phyloP scores from a whole-genome alignment of 2,888 invertebrate species.

The Acrobasis repandana region DNA sequence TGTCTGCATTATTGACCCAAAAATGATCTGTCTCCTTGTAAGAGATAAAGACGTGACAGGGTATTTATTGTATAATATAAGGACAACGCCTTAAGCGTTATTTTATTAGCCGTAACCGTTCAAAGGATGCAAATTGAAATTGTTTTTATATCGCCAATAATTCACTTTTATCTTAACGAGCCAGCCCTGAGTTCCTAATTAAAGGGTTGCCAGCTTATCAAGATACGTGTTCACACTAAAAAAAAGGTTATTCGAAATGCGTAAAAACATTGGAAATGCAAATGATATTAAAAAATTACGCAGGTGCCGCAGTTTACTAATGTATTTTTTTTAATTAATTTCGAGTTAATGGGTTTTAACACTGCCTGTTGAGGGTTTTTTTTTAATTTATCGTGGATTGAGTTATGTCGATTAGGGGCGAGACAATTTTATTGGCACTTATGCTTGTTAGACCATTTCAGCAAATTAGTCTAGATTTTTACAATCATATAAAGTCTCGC shows the following conservation, averaged over 20 bases:
- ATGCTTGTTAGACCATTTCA: not conserved
- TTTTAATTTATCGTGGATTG: slow-evolving; percentile 12
- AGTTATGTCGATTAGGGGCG: not conserved
- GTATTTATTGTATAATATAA: too few species aligned
- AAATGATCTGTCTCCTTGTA: too few species aligned
- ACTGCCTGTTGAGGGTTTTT: slow-evolving; percentile 26
- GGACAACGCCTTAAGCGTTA: too few species aligned
- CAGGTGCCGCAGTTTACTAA: slow-evolving; percentile 51
- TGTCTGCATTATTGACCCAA: too few species aligned
- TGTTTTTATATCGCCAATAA: not conserved
- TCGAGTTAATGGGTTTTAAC: slow-evolving; percentile 55
- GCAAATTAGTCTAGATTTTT: too few species aligned
- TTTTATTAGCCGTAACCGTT: not conserved
- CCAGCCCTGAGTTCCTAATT: slow-evolving; percentile 20
- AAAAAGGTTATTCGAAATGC: slow-evolving; percentile 32
- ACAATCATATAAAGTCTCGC: too few species aligned
- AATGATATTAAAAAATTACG: slow-evolving; percentile 33
- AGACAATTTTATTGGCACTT: slow-evolving; percentile 11
- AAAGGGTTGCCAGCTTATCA: slow-evolving; percentile 22
- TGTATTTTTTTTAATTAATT: slow-evolving; percentile 57
- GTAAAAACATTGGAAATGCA: slow-evolving; percentile 31
- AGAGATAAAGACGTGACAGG: too few species aligned
- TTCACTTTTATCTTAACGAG: slow-evolving; percentile 8
- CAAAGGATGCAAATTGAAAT: slow-evolving; percentile 9
- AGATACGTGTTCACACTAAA: slow-evolving; percentile 26